Conservation (phyloP, 1,140 invertebrate species). For the Yoshiicerus persimilis region DNA sequence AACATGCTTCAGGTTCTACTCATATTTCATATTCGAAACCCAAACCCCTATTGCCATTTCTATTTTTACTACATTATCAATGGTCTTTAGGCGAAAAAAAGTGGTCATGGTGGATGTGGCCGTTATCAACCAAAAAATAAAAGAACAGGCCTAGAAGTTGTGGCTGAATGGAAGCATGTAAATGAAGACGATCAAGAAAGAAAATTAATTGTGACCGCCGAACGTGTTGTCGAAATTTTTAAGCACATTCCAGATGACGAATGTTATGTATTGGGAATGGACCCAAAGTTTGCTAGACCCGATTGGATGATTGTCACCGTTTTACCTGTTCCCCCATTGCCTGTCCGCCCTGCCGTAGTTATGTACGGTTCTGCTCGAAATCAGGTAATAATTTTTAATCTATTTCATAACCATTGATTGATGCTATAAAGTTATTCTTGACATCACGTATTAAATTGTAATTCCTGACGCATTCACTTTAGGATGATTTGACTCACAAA, state of each 20-base stretch:
- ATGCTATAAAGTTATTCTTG: not conserved
- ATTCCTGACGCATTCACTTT: slow-evolving; percentile 49
- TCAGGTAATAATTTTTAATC: slow-evolving; percentile 58
- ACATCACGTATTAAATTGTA: not conserved
- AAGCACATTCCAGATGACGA: slow-evolving; percentile 75
- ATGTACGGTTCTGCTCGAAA: slow-evolving; percentile 99
- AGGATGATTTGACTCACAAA: slow-evolving; percentile 99
- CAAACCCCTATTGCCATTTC: not conserved
- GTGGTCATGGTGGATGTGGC: slow-evolving; percentile 93
- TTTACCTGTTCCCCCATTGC: slow-evolving; percentile 92
- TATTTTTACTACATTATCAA: too few species aligned
- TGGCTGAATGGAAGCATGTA: slow-evolving; percentile 96
- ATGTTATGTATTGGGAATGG: slow-evolving; percentile 92
- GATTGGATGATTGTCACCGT: slow-evolving; percentile 99
- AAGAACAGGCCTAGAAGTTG: slow-evolving; percentile 84
- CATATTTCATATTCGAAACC: too few species aligned
- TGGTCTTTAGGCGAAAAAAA: slow-evolving; percentile 63
- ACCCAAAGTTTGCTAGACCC: slow-evolving; percentile 90
- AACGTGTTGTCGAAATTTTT: slow-evolving; percentile 60
- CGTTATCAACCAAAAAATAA: slow-evolving; percentile 93
- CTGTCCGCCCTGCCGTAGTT: slow-evolving; percentile 90
- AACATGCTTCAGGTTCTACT: not conserved
- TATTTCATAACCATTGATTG: not conserved
- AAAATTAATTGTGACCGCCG: slow-evolving; percentile 89
- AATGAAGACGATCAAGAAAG: slow-evolving; percentile 98